A percentile compares a stretch with the other conserved stretches of the same genome.
Conservation (phyloP, 64 coral and sea anemone species). For the Cladopsammia gracilis region DNA sequence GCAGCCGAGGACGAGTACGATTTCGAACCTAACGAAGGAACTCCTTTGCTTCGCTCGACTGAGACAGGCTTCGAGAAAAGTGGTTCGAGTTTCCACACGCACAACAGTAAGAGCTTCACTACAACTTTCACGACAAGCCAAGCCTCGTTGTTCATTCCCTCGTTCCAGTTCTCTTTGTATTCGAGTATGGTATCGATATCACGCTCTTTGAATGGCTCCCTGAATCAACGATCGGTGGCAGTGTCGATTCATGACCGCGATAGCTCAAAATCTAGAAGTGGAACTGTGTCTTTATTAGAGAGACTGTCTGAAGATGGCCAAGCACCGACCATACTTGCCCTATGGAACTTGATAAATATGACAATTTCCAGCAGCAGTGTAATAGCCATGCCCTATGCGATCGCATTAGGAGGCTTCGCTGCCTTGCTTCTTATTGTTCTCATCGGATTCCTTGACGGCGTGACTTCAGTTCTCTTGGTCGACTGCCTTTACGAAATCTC, state of each 20-base stretch:
- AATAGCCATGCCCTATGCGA: constrained; percentile 72
- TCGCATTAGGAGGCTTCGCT: constrained; percentile 64
- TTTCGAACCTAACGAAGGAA: constrained; percentile 34
- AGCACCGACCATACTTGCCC: constrained; percentile 67
- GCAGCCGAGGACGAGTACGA: constrained; percentile 14
- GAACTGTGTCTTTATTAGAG: constrained; percentile 48
- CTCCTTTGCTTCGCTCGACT: constrained; percentile 51
- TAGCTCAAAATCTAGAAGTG: constrained; percentile 5
- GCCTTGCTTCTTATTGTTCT: constrained; percentile 48
- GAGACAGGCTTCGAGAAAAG: constrained; percentile 41
- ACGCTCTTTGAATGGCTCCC: constrained; percentile 24
- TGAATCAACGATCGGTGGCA: constrained; percentile 30
- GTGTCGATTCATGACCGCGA: constrained; percentile 12
- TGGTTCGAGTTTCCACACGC: constrained; percentile 28
- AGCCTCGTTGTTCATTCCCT: constrained; percentile 83
- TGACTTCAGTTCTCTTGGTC: constrained; percentile 55
- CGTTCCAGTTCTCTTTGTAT: constrained; percentile 84
- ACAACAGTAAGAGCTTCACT: constrained; percentile 50
- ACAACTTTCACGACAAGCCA: constrained; percentile 82
- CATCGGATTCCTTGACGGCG: constrained; percentile 62
- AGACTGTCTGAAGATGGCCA: constrained; percentile 71
- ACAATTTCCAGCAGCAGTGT: constrained; percentile 64
- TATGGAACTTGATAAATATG: constrained; percentile 87
- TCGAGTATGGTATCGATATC: constrained; percentile 55
- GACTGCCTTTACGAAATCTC: constrained; percentile 83